phyloP scores from a whole-genome alignment of 2,888 invertebrate genomes.

The Amiota mariae region DNA sequence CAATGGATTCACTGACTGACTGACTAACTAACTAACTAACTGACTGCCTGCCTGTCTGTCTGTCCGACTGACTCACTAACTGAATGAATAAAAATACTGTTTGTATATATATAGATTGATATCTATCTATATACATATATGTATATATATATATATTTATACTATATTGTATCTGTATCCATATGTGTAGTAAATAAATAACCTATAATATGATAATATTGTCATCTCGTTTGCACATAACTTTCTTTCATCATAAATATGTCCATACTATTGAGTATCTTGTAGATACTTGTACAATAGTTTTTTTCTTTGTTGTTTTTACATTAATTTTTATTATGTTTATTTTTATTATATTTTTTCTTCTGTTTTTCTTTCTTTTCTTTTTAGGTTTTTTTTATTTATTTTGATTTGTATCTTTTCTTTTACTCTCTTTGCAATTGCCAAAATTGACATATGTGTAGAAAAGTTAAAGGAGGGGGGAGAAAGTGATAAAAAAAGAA shows the following conservation, averaged over 20 bases:
- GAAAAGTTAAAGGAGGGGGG: neutral
- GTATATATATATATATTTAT: no score
- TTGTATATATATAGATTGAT: neutral
- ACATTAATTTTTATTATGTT: conserved; percentile 21
- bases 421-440: neutral
- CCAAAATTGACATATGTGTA: neutral
- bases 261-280: neutral
- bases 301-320: conserved; percentile 3
- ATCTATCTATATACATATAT: conserved; percentile 35
- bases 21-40: no score
- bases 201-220: conserved; percentile 25
- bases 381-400: conserved; percentile 33
- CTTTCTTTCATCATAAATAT: no score
- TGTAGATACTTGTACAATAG: neutral
- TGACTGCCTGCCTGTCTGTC: no score
- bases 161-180: no score
- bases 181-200: neutral
- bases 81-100: conserved; percentile 35
- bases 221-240: conserved; percentile 21
- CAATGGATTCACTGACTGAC: no score
- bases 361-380: conserved; percentile 40
- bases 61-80: conserved; percentile 36
- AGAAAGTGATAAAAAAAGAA: neutral
- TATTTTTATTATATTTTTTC: conserved; percentile 45
- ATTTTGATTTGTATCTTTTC: conserved; percentile 46